These are phyloP conservation scores for Frankliniella intonsa DNA, from an alignment of 2,888 invertebrate genomes.

Conservation along the genomic window DNA sequence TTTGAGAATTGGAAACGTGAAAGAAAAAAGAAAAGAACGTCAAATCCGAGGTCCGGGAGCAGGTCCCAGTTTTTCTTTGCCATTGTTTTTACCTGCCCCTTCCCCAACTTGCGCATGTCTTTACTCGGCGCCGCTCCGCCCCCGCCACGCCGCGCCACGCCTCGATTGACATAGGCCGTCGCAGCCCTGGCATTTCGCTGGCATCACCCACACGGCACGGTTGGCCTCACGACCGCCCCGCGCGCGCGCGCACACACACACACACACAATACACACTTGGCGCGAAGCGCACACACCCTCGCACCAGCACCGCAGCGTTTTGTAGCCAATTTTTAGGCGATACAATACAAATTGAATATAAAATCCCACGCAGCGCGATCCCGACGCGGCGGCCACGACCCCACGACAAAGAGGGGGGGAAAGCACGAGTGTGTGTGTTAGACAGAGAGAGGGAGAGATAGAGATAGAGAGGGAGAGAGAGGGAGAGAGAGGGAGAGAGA, in stretches of 20 bases:
- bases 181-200: constrained; percentile 21
- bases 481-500: too few species aligned
- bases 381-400: constrained; percentile 4
- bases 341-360: constrained; percentile 22
- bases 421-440: too few species aligned
- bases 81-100: neutral
- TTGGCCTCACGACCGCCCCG: neutral
- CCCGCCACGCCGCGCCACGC: neutral
- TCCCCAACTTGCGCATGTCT: neutral
- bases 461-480: too few species aligned
- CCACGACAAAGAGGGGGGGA: too few species aligned
- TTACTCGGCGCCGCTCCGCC: neutral
- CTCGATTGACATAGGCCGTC: neutral
- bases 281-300: neutral
- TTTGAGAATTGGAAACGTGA: too few species aligned
- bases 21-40: too few species aligned
- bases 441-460: too few species aligned
- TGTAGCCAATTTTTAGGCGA: constrained; percentile 28
- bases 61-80: too few species aligned
- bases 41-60: too few species aligned
- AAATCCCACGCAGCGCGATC: neutral
- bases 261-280: constrained; percentile 33
- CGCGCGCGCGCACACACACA: constrained; percentile 33
- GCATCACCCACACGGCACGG: constrained; percentile 20
- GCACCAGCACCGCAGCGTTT: constrained; percentile 22